Conservation (phyloP, 2,888 invertebrate genomes). For the Aplocera efformata region DNA sequence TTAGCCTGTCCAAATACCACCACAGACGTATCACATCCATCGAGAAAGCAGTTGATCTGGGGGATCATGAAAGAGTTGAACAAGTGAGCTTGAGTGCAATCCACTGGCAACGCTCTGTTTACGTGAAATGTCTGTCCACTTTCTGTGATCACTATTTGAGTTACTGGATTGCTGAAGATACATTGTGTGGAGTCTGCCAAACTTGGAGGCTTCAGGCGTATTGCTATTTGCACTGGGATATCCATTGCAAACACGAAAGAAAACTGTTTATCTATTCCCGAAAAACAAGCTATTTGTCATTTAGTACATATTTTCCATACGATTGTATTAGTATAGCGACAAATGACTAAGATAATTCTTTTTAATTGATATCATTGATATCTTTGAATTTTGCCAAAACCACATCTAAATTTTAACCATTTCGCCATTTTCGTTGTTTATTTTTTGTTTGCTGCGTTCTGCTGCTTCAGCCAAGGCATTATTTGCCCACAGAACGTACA, state of each 20-base stretch:
- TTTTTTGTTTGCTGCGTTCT: too few species aligned
- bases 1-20: conserved; percentile 84
- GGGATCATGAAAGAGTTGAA: conserved; percentile 84
- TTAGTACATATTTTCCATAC: too few species aligned
- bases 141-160: conserved; percentile 80
- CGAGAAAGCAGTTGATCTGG: conserved; percentile 83
- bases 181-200: conserved; percentile 78
- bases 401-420: too few species aligned
- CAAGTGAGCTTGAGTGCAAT: conserved; percentile 83
- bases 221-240: conserved; percentile 86
- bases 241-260: conserved; percentile 72
- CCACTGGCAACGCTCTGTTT: conserved; percentile 75
- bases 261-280: too few species aligned
- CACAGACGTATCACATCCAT: conserved; percentile 88
- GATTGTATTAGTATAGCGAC: too few species aligned
- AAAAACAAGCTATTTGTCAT: too few species aligned
- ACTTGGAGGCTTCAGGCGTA: conserved; percentile 82
- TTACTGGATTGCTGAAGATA: conserved; percentile 80
- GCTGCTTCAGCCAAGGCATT: too few species aligned
- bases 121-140: conserved; percentile 80
- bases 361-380: too few species aligned
- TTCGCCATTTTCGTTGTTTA: too few species aligned
- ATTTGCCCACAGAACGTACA: too few species aligned
- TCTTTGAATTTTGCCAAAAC: too few species aligned
- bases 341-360: too few species aligned